Conservation (phyloP, 2,888 invertebrate species). For the Caenorhabditis imperialis region DNA sequence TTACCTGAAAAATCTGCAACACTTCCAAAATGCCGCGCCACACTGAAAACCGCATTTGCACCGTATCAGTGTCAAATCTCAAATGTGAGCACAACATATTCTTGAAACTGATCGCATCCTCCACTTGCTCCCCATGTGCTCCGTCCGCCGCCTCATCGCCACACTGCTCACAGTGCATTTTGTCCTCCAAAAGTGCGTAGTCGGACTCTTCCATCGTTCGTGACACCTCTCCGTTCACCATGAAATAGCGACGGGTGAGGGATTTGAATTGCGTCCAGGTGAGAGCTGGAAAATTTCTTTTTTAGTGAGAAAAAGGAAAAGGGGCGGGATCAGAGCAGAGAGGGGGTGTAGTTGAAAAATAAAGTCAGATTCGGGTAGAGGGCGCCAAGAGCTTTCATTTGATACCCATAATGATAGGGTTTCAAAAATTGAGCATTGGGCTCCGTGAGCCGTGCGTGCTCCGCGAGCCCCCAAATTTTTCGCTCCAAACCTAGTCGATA, state of each 20-base stretch:
- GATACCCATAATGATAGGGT: too few relatives aligned
- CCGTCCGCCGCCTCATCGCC: slow-evolving; percentile 26
- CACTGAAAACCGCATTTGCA: slow-evolving; percentile 69
- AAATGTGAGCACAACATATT: slow-evolving; percentile 77
- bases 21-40: slow-evolving; percentile 74
- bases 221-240: slow-evolving; percentile 71
- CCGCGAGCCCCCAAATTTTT: too few relatives aligned
- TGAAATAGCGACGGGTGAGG: slow-evolving; percentile 68
- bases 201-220: slow-evolving; percentile 69
- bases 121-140: not conserved
- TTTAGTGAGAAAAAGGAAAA: too few relatives aligned
- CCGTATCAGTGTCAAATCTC: slow-evolving; percentile 67
- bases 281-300: slow-evolving; percentile 53
- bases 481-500: too few relatives aligned
- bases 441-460: too few relatives aligned
- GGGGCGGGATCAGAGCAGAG: too few relatives aligned
- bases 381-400: too few relatives aligned
- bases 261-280: slow-evolving; percentile 73
- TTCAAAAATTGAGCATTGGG: too few relatives aligned
- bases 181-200: slow-evolving; percentile 69
- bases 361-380: too few relatives aligned
- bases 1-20: slow-evolving; percentile 69
- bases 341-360: too few relatives aligned
- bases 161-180: slow-evolving; percentile 76
- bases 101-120: slow-evolving; percentile 71